Evolutionary conservation across 30 jellyfish, hydroid and myxozoan species (phyloP).

Genomic region (Hydra vulgaris): DNA sequence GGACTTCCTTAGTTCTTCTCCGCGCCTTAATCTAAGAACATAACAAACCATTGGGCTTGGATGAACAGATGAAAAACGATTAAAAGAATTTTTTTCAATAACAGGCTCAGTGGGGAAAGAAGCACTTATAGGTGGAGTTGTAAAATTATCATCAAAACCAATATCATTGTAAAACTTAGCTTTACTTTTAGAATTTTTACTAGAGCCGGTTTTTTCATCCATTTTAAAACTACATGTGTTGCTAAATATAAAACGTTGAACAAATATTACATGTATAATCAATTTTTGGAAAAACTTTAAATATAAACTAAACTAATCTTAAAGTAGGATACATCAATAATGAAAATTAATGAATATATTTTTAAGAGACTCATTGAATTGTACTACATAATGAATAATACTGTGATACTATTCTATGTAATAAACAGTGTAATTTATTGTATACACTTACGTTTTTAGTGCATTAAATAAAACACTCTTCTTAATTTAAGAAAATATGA

Average conservation of each 20-base stretch:
- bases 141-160: conserved; percentile 29
- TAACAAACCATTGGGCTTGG: conserved; percentile 66
- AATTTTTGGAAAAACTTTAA: too few relatives aligned
- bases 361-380: too few relatives aligned
- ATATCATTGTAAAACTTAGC: conserved; percentile 19
- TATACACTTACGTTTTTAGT: too few relatives aligned
- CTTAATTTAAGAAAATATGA: too few relatives aligned
- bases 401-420: too few relatives aligned
- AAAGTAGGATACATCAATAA: too few relatives aligned
- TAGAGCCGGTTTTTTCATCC: neutral
- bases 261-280: too few relatives aligned
- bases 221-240: neutral
- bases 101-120: conserved; percentile 3
- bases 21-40: conserved; percentile 61
- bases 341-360: too few relatives aligned
- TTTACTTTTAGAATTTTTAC: conserved; percentile 5
- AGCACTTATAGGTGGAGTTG: neutral
- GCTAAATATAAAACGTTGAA: neutral
- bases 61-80: conserved; percentile 15
- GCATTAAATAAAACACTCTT: too few relatives aligned
- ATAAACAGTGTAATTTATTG: too few relatives aligned
- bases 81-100: neutral
- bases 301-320: too few relatives aligned
- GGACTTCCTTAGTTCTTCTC: conserved; percentile 69
- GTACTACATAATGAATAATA: too few relatives aligned